phyloP scores from a whole-genome alignment of 2,888 invertebrate species.

The Sphecodes monilicornis region DNA sequence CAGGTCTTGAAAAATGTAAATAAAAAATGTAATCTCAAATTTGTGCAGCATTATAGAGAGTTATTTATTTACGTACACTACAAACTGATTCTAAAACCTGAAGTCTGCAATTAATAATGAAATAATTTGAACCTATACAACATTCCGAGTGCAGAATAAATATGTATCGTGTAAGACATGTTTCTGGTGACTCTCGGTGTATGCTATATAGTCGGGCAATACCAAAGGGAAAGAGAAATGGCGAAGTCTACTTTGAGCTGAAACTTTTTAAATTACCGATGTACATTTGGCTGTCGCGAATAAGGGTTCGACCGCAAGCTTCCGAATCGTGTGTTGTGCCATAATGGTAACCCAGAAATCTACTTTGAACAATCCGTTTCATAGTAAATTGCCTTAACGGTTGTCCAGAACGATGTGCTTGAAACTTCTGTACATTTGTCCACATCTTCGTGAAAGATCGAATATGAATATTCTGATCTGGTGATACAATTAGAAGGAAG shows the following conservation, averaged over 20 bases:
- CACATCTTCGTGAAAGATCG: background rate
- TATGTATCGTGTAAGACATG: background rate
- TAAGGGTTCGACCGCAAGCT: background rate
- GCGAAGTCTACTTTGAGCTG: background rate
- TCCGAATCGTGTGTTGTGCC: background rate
- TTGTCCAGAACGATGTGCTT: background rate
- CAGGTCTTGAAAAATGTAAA: too few species aligned
- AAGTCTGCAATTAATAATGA: too few species aligned
- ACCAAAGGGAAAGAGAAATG: background rate
- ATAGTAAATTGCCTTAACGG: background rate
- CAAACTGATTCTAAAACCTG: too few species aligned
- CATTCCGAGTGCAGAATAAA: background rate
- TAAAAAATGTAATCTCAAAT: too few species aligned
- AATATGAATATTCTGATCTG: background rate
- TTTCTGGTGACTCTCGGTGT: background rate
- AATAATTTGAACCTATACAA: too few species aligned
- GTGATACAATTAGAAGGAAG: background rate
- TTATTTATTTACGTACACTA: too few species aligned
- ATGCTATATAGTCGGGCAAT: background rate
- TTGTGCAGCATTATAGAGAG: too few species aligned
- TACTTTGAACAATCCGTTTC: background rate
- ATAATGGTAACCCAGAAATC: background rate
- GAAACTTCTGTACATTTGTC: background rate
- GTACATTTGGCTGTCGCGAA: conserved; percentile 6
- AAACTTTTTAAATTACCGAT: background rate